Evolutionary conservation across 1,140 invertebrate species (phyloP), one percentile per base, ranked within the genome.

Genomic region (Eubasilissa regina): DNA sequence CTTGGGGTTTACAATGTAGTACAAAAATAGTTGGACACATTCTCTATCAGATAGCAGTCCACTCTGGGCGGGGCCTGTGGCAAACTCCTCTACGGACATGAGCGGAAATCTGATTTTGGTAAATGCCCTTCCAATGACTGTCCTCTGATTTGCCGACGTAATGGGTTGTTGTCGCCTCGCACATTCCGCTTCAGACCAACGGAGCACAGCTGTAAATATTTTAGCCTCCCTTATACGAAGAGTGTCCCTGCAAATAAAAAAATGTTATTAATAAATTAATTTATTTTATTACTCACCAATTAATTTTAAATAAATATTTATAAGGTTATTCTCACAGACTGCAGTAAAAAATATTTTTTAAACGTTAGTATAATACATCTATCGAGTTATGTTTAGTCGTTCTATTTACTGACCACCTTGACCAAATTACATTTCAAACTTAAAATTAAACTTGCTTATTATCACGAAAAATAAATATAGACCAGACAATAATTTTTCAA

Each of bases 51-150:
- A 93, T 0, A 97, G 87, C 17, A 97, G 87, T 13, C 94, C 93
- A 83, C 92, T 93, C 83, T 94, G 93, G 7, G 95, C 96, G 10
- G 95, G 93, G 7, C 94, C 93, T 84, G 92, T 91, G 0, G 96
- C 95, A 88, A 97, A 97, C 86, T 97, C 96, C 85, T 96, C 94
- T 1, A 96, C 93, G 0, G 93, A 94, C 95, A 97, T 97, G 4
- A 97, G 87, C 4, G 96, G 95, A 86, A 96, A 97, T 35, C 96
- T 89, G 79, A 97, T 93, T 0, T 96, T 89, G 48, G 91, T 90
- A 56, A 97, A 89, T 13, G 94, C 93, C 66, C 90, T 84, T 0
- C 93, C 93, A 0, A 97, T 86, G 0, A 95, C 92, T 66, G 88
- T 85, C 79, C 95, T 87, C 84, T 94, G 92, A 87, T 96, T 95